Conservation (phyloP, 1,140 invertebrate genomes). For the Anadara kagoshimensis region DNA sequence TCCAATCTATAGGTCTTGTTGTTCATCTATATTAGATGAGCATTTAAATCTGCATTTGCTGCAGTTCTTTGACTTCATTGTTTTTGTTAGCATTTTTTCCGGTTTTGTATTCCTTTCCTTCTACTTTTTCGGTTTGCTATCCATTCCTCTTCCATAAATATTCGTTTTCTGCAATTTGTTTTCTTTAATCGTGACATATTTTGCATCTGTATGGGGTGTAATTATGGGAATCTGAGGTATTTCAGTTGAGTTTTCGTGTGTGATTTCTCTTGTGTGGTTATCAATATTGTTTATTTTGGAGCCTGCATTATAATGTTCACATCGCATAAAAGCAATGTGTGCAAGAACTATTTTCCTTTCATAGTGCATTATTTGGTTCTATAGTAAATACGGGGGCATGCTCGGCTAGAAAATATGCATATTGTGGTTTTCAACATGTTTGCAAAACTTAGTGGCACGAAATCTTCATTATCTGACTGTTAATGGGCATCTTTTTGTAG, state of each 20-base stretch:
- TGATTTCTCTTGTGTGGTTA: background rate
- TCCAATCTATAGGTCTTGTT: background rate
- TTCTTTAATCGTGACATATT: background rate
- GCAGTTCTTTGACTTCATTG: background rate
- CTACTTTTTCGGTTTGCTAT: background rate
- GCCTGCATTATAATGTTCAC: background rate
- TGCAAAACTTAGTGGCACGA: background rate
- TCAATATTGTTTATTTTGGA: background rate
- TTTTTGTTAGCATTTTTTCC: background rate
- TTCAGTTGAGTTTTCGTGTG: background rate
- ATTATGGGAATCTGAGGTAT: background rate
- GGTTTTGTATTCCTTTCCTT: background rate
- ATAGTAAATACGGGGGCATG: background rate
- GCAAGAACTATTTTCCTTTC: background rate
- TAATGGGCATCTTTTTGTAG: background rate
- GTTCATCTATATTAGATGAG: background rate
- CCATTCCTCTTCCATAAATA: background rate
- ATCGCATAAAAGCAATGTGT: background rate
- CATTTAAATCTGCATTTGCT: slow-evolving; percentile 5
- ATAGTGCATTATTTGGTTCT: background rate
- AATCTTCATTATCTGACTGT: background rate
- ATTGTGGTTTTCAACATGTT: background rate
- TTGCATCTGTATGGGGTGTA: background rate
- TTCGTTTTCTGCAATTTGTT: background rate
- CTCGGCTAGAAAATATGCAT: background rate